These are phyloP conservation scores for Acanthoscelides obtectus DNA, from an alignment of 2,888 invertebrate species.

Conservation along the genomic window DNA sequence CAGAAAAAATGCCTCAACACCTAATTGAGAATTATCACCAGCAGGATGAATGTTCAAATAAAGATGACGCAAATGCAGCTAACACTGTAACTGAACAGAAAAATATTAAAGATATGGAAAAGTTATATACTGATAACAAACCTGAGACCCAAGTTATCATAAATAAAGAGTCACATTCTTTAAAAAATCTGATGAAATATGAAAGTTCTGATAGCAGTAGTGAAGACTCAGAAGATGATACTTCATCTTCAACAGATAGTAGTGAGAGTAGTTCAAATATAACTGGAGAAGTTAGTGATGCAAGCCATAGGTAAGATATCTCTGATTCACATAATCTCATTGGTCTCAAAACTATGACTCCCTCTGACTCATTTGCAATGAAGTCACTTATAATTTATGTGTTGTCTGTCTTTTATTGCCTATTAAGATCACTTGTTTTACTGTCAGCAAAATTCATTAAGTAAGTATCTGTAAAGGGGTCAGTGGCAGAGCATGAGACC, in stretches of 20 bases:
- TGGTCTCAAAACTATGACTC: too few relatives aligned
- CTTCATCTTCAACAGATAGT: slow-evolving; percentile 4
- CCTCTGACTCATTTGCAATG: too few relatives aligned
- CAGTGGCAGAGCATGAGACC: too few relatives aligned
- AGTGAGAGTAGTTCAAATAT: slow-evolving; percentile 13
- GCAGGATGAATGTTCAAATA: background rate
- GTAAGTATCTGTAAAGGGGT: too few relatives aligned
- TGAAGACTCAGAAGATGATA: background rate
- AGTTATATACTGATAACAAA: slow-evolving; percentile 10
- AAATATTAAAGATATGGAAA: slow-evolving; percentile 10
- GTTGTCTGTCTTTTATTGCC: too few relatives aligned
- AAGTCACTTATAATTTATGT: too few relatives aligned
- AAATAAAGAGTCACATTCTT: slow-evolving; percentile 17
- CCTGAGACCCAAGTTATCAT: slow-evolving; percentile 7
- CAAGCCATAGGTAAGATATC: slow-evolving; percentile 11
- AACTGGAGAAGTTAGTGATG: slow-evolving; percentile 35
- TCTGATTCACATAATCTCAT: too few relatives aligned
- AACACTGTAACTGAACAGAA: background rate
- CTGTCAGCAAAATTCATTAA: too few relatives aligned
- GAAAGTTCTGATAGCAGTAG: slow-evolving; percentile 13
- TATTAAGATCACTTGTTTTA: too few relatives aligned
- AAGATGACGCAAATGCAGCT: background rate
- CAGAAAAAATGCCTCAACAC: too few relatives aligned
- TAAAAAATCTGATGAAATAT: slow-evolving; percentile 23
- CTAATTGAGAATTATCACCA: too few relatives aligned